These are phyloP conservation scores for Pitangus sulphuratus DNA, from an alignment of 2,797 vertebrate species.

Conservation along the genomic window DNA sequence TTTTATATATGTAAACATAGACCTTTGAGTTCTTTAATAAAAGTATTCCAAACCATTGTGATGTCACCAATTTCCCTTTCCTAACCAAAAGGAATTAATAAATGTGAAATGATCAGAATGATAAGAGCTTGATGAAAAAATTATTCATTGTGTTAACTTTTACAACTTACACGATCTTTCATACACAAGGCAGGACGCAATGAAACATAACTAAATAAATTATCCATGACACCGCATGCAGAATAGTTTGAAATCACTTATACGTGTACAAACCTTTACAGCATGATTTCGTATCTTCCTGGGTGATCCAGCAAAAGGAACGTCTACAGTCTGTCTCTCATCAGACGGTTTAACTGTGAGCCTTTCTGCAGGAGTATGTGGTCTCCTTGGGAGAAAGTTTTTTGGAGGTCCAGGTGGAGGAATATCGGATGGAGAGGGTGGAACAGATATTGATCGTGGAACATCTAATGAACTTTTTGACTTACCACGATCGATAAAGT, in stretches of 20 bases:
- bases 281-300: constrained; percentile 82
- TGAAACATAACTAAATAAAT: background rate
- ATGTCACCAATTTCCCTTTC: background rate
- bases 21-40: background rate
- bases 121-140: background rate
- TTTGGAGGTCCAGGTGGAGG: constrained; percentile 84
- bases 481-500: constrained; percentile 85
- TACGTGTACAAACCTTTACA: constrained; percentile 81
- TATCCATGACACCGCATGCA: rapidly evolving
- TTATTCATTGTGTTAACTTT: background rate
- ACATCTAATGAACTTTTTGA: constrained; percentile 91
- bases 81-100: background rate
- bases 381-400: constrained; percentile 84
- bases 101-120: background rate
- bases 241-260: background rate
- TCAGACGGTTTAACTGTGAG: constrained; percentile 90
- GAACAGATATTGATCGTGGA: constrained; percentile 94
- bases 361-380: constrained; percentile 93
- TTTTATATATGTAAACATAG: background rate
- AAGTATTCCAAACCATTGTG: background rate
- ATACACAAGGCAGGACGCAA: background rate
- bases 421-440: constrained; percentile 92
- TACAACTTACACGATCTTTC: background rate
- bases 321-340: constrained; percentile 79
- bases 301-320: constrained; percentile 86